These are phyloP conservation scores for Acanthurus lineatus DNA, from an alignment of 2,797 vertebrate genomes.

Conservation along the genomic window DNA sequence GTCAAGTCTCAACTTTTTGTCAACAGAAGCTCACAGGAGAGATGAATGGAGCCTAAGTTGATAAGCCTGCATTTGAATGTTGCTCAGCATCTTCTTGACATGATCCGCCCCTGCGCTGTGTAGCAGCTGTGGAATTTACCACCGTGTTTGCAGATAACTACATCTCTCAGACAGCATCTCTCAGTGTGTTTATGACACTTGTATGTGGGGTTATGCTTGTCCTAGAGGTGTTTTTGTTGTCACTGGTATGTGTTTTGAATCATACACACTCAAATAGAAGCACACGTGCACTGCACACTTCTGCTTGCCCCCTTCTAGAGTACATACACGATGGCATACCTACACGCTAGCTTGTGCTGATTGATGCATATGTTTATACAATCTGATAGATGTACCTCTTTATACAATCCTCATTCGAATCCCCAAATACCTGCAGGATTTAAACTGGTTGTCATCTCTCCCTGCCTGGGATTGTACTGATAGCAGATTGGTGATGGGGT, in stretches of 20 bases:
- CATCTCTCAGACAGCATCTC: slow-evolving; percentile 22
- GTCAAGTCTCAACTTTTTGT: not conserved
- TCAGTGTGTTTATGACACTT: slow-evolving; percentile 19
- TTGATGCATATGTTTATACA: too few relatives aligned
- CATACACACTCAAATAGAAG: slow-evolving; percentile 11
- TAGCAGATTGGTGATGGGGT: slow-evolving; percentile 58
- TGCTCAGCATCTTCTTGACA: slow-evolving; percentile 37
- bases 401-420: slow-evolving; percentile 51
- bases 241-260: slow-evolving; percentile 18
- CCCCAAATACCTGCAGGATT: slow-evolving; percentile 50
- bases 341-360: not conserved
- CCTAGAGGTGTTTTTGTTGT: slow-evolving; percentile 24
- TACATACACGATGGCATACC: not conserved
- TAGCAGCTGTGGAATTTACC: slow-evolving; percentile 26
- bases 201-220: slow-evolving; percentile 17
- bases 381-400: slow-evolving; percentile 32
- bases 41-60: slow-evolving; percentile 16
- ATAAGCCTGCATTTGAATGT: slow-evolving; percentile 32
- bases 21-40: not conserved
- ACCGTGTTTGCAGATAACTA: slow-evolving; percentile 34
- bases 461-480: slow-evolving; percentile 59
- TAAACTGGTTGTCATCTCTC: slow-evolving; percentile 61
- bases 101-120: slow-evolving; percentile 31
- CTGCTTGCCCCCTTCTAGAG: not conserved
- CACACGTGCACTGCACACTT: not conserved